phyloP scores from a whole-genome alignment of 2,888 invertebrate species.

The Palloptera scutellata region DNA sequence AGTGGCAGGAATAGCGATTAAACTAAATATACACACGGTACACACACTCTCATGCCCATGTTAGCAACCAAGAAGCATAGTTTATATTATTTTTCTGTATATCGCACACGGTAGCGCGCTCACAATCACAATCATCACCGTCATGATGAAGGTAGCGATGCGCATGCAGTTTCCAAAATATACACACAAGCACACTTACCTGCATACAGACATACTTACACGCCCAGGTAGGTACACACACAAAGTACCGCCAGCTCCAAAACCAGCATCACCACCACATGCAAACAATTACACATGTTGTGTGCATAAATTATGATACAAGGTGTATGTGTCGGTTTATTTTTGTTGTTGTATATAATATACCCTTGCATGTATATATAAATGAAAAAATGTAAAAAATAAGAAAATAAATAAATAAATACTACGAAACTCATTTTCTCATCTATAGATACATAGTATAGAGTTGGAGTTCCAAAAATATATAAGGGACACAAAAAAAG shows the following conservation, averaged over 20 bases:
- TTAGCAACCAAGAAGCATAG: too few relatives aligned
- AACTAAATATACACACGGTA: conserved; percentile 8
- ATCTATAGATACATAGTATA: too few relatives aligned
- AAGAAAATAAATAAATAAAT: not conserved
- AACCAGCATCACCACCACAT: not conserved
- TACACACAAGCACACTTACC: not conserved
- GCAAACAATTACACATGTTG: conserved; percentile 40
- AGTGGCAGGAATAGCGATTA: conserved; percentile 9
- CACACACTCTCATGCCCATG: too few relatives aligned
- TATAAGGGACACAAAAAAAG: not conserved
- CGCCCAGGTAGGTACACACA: not conserved
- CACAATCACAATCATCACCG: too few relatives aligned
- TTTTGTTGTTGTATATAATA: not conserved
- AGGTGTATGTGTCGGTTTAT: conserved; percentile 28
- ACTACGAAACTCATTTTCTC: not conserved
- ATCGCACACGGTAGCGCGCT: too few relatives aligned
- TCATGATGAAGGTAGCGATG: too few relatives aligned
- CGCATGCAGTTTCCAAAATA: too few relatives aligned
- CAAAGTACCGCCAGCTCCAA: too few relatives aligned
- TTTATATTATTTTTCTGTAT: too few relatives aligned
- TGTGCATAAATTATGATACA: conserved; percentile 51
- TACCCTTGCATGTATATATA: not conserved
- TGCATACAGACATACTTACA: not conserved
- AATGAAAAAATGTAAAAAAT: not conserved
- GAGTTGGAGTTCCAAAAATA: not conserved